Evolutionary conservation across 2,888 invertebrate genomes (phyloP), one percentile per base, ranked within the genome.

Genomic region (Laspeyria flexula): DNA sequence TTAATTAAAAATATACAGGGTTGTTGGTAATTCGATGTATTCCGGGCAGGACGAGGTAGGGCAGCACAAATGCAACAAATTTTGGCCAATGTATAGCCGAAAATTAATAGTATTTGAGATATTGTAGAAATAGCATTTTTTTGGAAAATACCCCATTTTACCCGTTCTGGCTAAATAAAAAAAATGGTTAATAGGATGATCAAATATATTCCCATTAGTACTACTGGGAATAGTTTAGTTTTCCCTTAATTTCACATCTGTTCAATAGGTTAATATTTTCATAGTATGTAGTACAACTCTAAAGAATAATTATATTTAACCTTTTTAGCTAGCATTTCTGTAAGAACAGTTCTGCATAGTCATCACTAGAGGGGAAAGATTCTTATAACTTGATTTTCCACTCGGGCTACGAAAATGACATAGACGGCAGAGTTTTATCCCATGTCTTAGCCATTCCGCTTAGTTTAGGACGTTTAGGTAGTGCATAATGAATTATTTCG

Each of bases 251-350:
- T 4, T 33, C 23, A 1, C 42, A 33, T 0, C 31, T 6, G 10
- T 42, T 42, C 1, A 42, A 5, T 9, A 33, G 13, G 13, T 42
- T 42, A 10, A 42, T 13, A 33, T 42, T 42, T 3, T 42, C 16
- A 4, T 42, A 33, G 13, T 33, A n/a, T n/a, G n/a, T n/a, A 42
- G 7, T 42, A 42, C 0, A 10, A 6, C 13, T 39, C 38, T 38
- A 38, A 25, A 3, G 38, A 38, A 3, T 25, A 25, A 10, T 27
- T 38, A 7, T 4, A 38, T 25, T 13, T 38, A 1, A 38, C 38
- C 0, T 15, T 13, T 27, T 38, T 38, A 0, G 25, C 25, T n/a
- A 38, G 3, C 25, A 38, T 38, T 10, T 38, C 38, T 3, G 38
- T 25, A 0, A n/a, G n/a, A 38, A 1, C 10, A 38, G 7, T 13